phyloP scores from a whole-genome alignment of 2,888 invertebrate species.

The Lasioglossum lativentre region DNA sequence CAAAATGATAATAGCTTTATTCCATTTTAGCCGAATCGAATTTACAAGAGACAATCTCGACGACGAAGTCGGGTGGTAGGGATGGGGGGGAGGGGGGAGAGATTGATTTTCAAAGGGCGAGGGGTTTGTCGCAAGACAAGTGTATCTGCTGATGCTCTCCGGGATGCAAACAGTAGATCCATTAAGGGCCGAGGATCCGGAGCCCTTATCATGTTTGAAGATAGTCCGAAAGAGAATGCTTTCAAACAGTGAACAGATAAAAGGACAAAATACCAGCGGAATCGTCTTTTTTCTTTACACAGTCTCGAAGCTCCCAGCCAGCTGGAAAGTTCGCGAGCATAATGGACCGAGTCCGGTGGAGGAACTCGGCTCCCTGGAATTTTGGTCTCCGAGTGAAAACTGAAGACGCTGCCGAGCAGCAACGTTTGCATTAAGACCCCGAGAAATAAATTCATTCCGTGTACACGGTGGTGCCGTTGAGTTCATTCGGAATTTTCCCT shows the following conservation, averaged over 20 bases:
- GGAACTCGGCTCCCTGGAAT: conserved; percentile 28
- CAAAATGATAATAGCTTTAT: conserved; percentile 36
- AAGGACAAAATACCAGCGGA: conserved; percentile 41
- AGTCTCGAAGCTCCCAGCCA: conserved; percentile 22
- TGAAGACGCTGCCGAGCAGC: neutral
- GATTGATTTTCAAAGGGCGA: conserved; percentile 66
- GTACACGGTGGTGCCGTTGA: neutral
- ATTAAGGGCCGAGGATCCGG: conserved; percentile 69
- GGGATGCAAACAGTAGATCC: conserved; percentile 77
- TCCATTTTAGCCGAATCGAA: conserved; percentile 24
- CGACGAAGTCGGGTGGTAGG: conserved; percentile 6
- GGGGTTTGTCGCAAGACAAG: conserved; percentile 49
- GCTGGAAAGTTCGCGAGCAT: conserved; percentile 39
- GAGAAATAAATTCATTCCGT: neutral
- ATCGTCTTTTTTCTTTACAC: conserved; percentile 37
- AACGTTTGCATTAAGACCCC: conserved; percentile 1
- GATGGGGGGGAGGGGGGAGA: neutral
- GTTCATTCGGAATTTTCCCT: neutral
- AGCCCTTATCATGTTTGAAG: conserved; percentile 70
- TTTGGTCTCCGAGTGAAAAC: conserved; percentile 20
- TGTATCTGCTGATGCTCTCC: conserved; percentile 65
- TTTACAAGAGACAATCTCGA: conserved; percentile 25
- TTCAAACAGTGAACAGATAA: conserved; percentile 41
- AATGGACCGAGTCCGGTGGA: conserved; percentile 37
- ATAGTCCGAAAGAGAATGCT: conserved; percentile 58